A percentile compares a stretch with the other conserved stretches of the same genome.
Evolutionary conservation across 1,140 invertebrate species (phyloP).

Genomic region (Bombus waltoni): DNA sequence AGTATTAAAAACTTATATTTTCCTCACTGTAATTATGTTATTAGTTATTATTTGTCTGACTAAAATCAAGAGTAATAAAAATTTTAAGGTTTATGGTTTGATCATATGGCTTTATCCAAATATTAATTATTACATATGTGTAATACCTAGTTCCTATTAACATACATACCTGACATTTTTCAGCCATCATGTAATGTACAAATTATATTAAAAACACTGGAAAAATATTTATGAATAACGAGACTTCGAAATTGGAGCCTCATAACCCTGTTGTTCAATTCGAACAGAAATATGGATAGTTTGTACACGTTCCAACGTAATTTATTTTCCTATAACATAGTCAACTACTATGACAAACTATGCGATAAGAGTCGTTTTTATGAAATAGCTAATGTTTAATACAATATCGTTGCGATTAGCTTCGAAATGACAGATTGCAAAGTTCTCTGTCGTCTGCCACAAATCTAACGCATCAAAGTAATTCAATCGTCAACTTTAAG

Average conservation of each 20-base stretch:
- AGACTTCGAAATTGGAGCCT: constrained; percentile 66
- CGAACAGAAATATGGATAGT: constrained; percentile 31
- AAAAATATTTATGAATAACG: constrained; percentile 66
- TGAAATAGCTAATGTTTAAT: not conserved
- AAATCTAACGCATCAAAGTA: not conserved
- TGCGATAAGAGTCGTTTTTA: not conserved
- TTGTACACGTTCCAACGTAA: constrained; percentile 4
- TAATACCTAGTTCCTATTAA: not conserved
- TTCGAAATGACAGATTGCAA: constrained; percentile 22
- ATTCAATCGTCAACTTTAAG: constrained; percentile 4
- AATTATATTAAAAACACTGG: constrained; percentile 58
- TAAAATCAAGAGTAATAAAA: not conserved
- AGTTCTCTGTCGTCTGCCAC: constrained; percentile 32
- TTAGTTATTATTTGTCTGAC: not conserved
- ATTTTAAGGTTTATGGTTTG: not conserved
- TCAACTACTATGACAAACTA: not conserved
- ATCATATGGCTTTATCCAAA: not conserved
- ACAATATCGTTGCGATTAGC: constrained; percentile 20
- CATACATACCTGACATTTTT: constrained; percentile 74
- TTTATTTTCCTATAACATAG: constrained; percentile 13
- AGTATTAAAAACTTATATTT: not conserved
- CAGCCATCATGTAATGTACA: constrained; percentile 67
- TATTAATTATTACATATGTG: not conserved
- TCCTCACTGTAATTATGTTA: not conserved
- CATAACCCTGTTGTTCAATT: constrained; percentile 68